Conservation (phyloP, 2,797 vertebrate genomes). For the Thaleichthys pacificus region DNA sequence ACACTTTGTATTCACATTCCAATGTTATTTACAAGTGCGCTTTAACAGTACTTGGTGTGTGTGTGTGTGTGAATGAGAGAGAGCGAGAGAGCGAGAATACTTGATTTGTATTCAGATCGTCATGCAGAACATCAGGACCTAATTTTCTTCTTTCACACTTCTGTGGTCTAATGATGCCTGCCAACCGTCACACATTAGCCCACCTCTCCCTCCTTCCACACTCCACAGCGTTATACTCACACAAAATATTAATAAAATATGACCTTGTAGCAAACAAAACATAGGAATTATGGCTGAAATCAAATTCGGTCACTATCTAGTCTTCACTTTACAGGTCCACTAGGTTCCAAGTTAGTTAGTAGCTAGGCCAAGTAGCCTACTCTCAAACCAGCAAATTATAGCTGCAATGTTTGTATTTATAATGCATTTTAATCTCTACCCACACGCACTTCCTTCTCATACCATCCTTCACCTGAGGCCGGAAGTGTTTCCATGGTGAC, state of each 20-base stretch:
- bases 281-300: background rate
- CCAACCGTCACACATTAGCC: conserved; percentile 8
- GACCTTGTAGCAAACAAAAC: background rate
- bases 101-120: conserved; percentile 52
- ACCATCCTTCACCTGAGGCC: conserved; percentile 35
- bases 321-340: too few relatives aligned
- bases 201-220: conserved; percentile 1
- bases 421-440: too few relatives aligned
- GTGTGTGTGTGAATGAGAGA: background rate
- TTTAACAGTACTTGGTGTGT: background rate
- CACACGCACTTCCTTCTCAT: too few relatives aligned
- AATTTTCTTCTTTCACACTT: conserved; percentile 47
- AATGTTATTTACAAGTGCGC: too few relatives aligned
- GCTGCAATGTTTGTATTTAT: too few relatives aligned
- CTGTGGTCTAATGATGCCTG: conserved; percentile 42
- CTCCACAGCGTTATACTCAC: background rate
- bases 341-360: too few relatives aligned
- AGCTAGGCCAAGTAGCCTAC: too few relatives aligned
- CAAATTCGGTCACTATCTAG: too few relatives aligned
- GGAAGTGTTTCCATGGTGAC: conserved; percentile 52
- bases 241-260: background rate
- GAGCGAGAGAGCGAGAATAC: background rate
- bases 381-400: too few relatives aligned
- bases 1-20: too few relatives aligned
- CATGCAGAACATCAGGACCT: conserved; percentile 29